phyloP scores from a whole-genome alignment of 2,888 invertebrate species.

The Sinopyrophorus schimmeli region DNA sequence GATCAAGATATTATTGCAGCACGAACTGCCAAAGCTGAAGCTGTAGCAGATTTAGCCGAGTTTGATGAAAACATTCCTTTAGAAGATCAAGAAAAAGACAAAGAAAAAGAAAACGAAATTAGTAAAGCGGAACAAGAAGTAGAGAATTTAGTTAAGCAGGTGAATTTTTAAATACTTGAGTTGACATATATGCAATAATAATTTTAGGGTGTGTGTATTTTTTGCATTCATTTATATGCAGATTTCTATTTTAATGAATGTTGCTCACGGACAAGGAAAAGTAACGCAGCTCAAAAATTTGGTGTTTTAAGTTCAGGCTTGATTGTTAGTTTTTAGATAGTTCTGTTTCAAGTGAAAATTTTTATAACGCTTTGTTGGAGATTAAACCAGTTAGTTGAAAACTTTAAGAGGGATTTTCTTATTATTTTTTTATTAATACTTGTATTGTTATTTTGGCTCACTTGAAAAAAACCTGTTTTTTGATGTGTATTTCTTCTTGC shows the following conservation, averaged over 20 bases:
- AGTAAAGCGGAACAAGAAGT: slow-evolving; percentile 76
- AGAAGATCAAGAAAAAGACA: slow-evolving; percentile 66
- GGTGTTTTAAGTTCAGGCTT: too few relatives aligned
- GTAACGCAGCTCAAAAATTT: too few relatives aligned
- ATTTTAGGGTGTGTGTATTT: slow-evolving; percentile 3
- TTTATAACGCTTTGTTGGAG: too few relatives aligned
- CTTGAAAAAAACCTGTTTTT: too few relatives aligned
- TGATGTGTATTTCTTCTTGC: not conserved
- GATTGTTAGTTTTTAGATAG: too few relatives aligned
- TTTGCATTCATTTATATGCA: too few relatives aligned
- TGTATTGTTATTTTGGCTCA: not conserved
- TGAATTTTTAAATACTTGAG: slow-evolving; percentile 41
- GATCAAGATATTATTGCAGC: slow-evolving; percentile 93
- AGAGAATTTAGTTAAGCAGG: slow-evolving; percentile 72
- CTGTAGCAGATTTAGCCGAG: slow-evolving; percentile 86
- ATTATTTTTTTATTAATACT: not conserved
- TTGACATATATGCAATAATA: too few relatives aligned
- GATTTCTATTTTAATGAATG: too few relatives aligned
- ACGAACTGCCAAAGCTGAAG: slow-evolving; percentile 86
- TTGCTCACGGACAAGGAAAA: too few relatives aligned
- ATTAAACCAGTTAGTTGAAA: too few relatives aligned
- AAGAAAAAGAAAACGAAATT: slow-evolving; percentile 59
- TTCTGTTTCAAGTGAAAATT: too few relatives aligned
- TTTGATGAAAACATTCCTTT: slow-evolving; percentile 94
- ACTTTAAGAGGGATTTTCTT: too few relatives aligned